Base-by-base conservation (phyloP, 2,113 vertebrate genomes). In the Sphyrna mokarran region DNA sequence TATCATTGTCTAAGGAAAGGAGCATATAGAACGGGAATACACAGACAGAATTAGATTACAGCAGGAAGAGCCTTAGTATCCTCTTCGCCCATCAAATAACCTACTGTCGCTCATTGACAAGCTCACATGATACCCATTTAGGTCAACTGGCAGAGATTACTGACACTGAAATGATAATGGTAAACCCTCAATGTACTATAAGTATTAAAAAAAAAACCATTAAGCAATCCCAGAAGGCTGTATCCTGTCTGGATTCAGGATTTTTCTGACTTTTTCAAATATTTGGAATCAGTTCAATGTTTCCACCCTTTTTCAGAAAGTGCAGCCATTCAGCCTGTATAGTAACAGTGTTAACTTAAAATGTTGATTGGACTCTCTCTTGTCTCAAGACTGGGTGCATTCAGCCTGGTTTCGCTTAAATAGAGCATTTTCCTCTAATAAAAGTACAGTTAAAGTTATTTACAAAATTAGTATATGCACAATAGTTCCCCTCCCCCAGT, bases 261-360 rank as follows among this genome's bases (percentile, higher is more conserved):
- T 26, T 76, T 54, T 26, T 72, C 0, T 66, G 14, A 26, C 87
- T 48, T 94, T 94, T 70, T 48, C 37, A 43, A 43, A 40, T 26
- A 70, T 29, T 94, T 94, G 90, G 63, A 94, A 94, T 40, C 37
- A 69, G 66, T 94, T 72, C 94, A 72, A 72, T 40, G 33, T 72
- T 72, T 18, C 37, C 91, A 70, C 69, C 23, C 40, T 76, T 48
- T 86, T 54, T 29, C 9, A 29, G 33, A 61, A 33, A 89, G 72
- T 11, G 26, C 7, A 58, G 86, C 43, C 54, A 89, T 61, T 37
- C 58, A 91, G 16, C 33, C 18, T n/a, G 37, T 54, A 54, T 4
- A 54, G 48, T 6, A 16, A 89, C 29, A 91, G 61, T 93, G n/a
- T 29, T 91, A 37, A 66, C 33, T 68, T 16, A 14, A 66, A 93